Base-by-base conservation (phyloP, 1,140 invertebrate genomes). In the Drosophila hydei region DNA sequence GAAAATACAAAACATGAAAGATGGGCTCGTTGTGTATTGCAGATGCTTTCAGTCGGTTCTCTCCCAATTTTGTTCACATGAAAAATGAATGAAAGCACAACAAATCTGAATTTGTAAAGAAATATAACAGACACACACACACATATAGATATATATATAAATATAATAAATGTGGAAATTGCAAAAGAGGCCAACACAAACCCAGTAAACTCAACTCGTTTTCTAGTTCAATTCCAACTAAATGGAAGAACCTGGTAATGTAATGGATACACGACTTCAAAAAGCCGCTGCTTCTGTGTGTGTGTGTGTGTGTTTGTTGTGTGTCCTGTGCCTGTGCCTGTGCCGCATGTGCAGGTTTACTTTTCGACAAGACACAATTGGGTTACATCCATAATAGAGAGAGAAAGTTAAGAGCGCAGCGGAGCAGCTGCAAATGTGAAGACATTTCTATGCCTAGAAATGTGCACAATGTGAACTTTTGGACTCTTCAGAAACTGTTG, bases 221-320 rank as follows among this genome's bases (percentile, higher is more conserved):
- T 85, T 87, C 81, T 85, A 85, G 81, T 85, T 85, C 81, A 85
- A 85, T 85, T 85, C 83, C 77, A 80, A 77, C 81, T 87, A 81
- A 85, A 85, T 80, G 77, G 65, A 56, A 50, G 65, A 75, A 78
- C 73, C 85, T 56, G 81, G 81, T 77, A 77, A 85, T 80, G 80
- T 72, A 85, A 85, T 87, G 81, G 79, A 81, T 85, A 85, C 75
- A 74, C 7, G 56, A 80, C 61, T 59, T 74, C 38, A 68, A 77
- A 64, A 42, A 58, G 79, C 56, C 51, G 42, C 60, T 47, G 11
- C 45, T n/a, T 19, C 21, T n/a, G 38, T 30, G 38, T 30, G 4
- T 36, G 21, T 62, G 38, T 59, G 47, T 69, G 16, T 55, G 55
- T 38, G 30, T 30, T 16, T 36, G 7, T 43, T 60, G 64, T 64